Evolutionary conservation across 2,113 vertebrate genomes (phyloP).

Genomic region (Cheilinus undulatus): DNA sequence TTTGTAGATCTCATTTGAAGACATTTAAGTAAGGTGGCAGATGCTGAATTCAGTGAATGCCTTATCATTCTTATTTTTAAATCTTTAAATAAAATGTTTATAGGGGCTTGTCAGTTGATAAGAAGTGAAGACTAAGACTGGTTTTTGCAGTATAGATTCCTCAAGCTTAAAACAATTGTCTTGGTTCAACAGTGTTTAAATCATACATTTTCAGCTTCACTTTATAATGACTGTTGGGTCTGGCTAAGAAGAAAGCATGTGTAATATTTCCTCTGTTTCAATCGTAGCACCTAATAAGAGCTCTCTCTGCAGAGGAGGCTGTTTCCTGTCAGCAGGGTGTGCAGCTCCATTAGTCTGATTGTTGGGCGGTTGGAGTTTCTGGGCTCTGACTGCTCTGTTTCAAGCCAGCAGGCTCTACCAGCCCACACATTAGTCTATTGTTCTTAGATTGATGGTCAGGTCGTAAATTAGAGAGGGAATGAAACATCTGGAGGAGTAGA

Average conservation of each 20-base stretch:
- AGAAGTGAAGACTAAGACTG: no score
- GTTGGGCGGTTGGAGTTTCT: constrained; percentile 8
- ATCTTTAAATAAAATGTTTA: no score
- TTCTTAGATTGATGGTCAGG: constrained; percentile 33
- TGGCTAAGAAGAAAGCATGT: background rate
- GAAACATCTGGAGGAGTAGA: constrained; percentile 7
- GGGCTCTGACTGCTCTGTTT: constrained; percentile 29
- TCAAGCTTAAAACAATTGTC: no score
- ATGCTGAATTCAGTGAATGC: no score
- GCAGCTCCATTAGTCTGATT: constrained; percentile 44
- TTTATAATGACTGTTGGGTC: no score
- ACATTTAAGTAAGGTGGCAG: no score
- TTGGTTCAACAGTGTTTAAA: no score
- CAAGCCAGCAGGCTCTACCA: constrained; percentile 29
- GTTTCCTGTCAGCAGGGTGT: constrained; percentile 22
- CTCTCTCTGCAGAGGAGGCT: constrained; percentile 6
- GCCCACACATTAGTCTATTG: constrained; percentile 34
- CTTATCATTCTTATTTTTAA: no score
- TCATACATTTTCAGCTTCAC: no score
- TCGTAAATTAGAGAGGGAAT: constrained; percentile 43
- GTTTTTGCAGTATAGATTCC: no score
- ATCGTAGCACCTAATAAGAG: constrained; percentile 8
- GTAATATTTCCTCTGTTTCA: background rate
- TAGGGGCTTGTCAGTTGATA: no score
- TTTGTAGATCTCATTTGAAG: no score